These are phyloP conservation scores for Charaxes varanes DNA, from an alignment of 1,140 invertebrate species.

Conservation along the genomic window DNA sequence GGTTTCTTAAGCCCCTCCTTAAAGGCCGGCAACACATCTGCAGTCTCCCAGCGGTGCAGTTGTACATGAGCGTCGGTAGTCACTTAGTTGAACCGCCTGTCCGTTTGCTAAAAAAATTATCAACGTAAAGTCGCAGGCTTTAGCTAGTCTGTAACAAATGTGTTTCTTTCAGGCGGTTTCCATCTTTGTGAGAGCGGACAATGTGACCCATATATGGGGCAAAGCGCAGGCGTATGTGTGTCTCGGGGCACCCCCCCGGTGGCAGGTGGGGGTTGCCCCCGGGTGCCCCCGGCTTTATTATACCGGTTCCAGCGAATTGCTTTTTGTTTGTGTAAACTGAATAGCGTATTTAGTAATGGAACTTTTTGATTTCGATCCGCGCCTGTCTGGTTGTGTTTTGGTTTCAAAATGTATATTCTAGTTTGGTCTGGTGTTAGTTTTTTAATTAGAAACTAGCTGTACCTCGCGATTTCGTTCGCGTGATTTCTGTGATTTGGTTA, in stretches of 20 bases:
- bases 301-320: conserved; percentile 46
- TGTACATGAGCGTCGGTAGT: too few relatives aligned
- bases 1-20: too few relatives aligned
- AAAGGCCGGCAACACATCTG: too few relatives aligned
- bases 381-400: conserved; percentile 14
- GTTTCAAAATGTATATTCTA: conserved; percentile 10
- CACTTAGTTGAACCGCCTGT: too few relatives aligned
- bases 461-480: too few relatives aligned
- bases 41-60: too few relatives aligned
- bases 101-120: too few relatives aligned
- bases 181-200: conserved; percentile 26
- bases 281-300: conserved; percentile 40
- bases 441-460: too few relatives aligned
- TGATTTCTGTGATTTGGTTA: too few relatives aligned
- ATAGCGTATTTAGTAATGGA: conserved; percentile 25
- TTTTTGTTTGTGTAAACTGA: conserved; percentile 50
- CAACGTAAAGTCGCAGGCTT: too few relatives aligned
- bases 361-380: conserved; percentile 22
- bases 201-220: conserved; percentile 50
- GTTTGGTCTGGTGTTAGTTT: too few relatives aligned
- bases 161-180: conserved; percentile 2
- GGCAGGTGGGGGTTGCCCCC: conserved; percentile 16
- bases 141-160: too few relatives aligned
- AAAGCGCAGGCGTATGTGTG: conserved; percentile 57
- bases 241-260: conserved; percentile 30